Conservation (phyloP, 1,140 invertebrate genomes). For the Bombus cullumanus region DNA sequence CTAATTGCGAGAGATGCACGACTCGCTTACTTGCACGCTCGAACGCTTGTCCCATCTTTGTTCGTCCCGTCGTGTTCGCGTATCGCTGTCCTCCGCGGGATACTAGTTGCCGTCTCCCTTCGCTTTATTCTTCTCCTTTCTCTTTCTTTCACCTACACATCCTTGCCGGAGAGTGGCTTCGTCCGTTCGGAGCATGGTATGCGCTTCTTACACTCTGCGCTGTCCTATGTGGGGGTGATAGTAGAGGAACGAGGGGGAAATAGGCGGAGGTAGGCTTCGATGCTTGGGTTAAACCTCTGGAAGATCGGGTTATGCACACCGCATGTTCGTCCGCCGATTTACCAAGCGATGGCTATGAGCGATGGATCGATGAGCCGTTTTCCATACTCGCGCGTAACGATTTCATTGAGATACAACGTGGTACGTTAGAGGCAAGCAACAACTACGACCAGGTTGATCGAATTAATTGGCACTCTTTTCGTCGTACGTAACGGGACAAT, state of each 20-base stretch:
- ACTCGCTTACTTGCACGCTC: slow-evolving; percentile 75
- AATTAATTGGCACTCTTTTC: not conserved
- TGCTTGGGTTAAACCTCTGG: slow-evolving; percentile 65
- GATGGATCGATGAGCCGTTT: slow-evolving; percentile 11
- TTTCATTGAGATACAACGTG: not conserved
- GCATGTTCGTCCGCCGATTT: slow-evolving; percentile 65
- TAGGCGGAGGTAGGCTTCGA: slow-evolving; percentile 59
- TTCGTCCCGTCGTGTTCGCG: not conserved
- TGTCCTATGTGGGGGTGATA: slow-evolving; percentile 48
- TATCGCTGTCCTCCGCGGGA: not conserved
- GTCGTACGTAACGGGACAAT: not conserved
- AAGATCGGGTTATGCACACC: slow-evolving; percentile 73
- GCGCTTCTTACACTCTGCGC: slow-evolving; percentile 48
- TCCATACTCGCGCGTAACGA: not conserved
- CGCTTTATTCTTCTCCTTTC: not conserved
- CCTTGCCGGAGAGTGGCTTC: slow-evolving; percentile 33
- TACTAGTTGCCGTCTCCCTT: slow-evolving; percentile 6
- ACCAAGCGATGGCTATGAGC: slow-evolving; percentile 64
- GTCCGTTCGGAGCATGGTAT: slow-evolving; percentile 57
- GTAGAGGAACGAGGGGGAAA: slow-evolving; percentile 10
- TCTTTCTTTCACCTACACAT: slow-evolving; percentile 30
- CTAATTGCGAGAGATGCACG: slow-evolving; percentile 83
- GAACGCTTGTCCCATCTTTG: not conserved
- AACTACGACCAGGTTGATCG: too few species aligned
- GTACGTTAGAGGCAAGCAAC: not conserved